Base-by-base conservation (phyloP, 2,888 invertebrate species). In the Megaustenia siamemsis region DNA sequence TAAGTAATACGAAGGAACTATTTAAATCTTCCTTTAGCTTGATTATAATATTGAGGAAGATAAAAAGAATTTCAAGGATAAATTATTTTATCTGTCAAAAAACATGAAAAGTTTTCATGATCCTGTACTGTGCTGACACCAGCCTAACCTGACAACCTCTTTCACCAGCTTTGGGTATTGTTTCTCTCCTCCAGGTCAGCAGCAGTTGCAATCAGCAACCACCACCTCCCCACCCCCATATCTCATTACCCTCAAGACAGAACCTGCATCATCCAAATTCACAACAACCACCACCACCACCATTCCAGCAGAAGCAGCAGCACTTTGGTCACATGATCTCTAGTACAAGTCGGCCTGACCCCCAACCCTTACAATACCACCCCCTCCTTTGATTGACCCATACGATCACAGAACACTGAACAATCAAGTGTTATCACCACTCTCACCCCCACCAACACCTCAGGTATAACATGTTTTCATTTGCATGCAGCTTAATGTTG, bases 301-400 rank as follows among this genome's bases (percentile, higher is more conserved):
- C 38, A 35, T 53, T 66, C 49, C 71, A 81, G 38, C 73, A 53
- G 10, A 40, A 56, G 18, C 45, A 69, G 80, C 80, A 80, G 12
- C 69, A 60, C 40, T 63, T 77, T 35, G 18, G 66, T 79, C 80
- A 75, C 40, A 24, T 28, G 12, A 49, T 63, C 75, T 76, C 82
- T 28, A 43, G 45, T 38, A 43, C 75, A 3, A 28, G 40, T 35
- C 66, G 81, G 49, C 82, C 82, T 81, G 77, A 85, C 43, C 78
- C 45, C 69, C 84, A 28, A 28, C 66, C 82, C 38, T 83, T 66
- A 68, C 73, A n/a, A 69, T 83, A 66, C 83, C 80, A 71, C 81
- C 84, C 69, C 73, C 86, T 63, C 83, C 83, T 75, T 60, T 83
- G 88, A 68, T 87, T 87, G 71, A 83, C 87, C 60, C 84, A 88